Evolutionary conservation across 2,888 invertebrate genomes (phyloP).

Genomic region (Tinea pellionella): DNA sequence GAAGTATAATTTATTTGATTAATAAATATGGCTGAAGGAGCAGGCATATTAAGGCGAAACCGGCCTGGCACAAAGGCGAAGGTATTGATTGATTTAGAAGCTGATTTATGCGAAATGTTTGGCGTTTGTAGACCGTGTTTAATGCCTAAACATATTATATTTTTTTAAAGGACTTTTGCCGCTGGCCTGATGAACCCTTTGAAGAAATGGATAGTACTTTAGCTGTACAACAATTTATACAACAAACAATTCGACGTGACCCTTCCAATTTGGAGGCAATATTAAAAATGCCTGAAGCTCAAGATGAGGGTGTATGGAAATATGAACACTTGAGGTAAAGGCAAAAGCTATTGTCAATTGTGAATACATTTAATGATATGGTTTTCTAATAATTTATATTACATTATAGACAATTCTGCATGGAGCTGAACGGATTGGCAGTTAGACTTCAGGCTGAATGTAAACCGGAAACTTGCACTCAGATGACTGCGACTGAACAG

Average conservation of each 20-base stretch:
- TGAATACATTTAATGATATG: background rate
- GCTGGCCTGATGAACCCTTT: conserved; percentile 97
- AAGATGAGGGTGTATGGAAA: conserved; percentile 99
- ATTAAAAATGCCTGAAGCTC: conserved; percentile 94
- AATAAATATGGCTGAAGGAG: conserved; percentile 79
- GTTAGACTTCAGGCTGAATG: conserved; percentile 96
- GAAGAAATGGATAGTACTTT: conserved; percentile 99
- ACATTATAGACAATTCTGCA: conserved; percentile 92
- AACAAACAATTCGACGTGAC: conserved; percentile 94
- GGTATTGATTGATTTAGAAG: conserved; percentile 66
- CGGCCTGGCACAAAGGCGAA: conserved; percentile 91
- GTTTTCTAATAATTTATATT: background rate
- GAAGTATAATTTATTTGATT: background rate
- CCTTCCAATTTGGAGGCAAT: conserved; percentile 94
- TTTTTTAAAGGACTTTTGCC: conserved; percentile 86
- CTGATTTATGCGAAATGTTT: no score
- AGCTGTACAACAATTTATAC: conserved; percentile 98
- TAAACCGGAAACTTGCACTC: conserved; percentile 95
- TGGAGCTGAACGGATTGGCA: conserved; percentile 99
- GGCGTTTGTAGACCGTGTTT: no score
- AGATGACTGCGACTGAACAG: conserved; percentile 99
- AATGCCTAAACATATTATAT: background rate
- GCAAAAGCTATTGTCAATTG: conserved; percentile 20
- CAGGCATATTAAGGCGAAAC: conserved; percentile 87
- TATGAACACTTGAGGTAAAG: conserved; percentile 98